These are phyloP conservation scores for Pelagia noctiluca DNA, from an alignment of 30 jellyfish, hydroid and myxozoan genomes.

Conservation along the genomic window DNA sequence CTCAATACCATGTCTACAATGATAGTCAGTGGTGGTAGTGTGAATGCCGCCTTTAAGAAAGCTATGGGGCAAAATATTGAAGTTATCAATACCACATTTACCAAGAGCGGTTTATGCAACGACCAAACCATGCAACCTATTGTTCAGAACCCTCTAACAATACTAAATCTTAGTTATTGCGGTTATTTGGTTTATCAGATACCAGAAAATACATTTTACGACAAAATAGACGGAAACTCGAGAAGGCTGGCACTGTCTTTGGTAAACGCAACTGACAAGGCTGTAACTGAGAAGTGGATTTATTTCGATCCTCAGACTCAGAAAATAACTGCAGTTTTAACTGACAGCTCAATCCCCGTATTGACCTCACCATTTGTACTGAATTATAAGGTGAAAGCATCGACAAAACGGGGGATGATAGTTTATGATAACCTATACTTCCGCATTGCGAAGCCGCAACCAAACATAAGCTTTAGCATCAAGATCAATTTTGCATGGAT, in stretches of 20 bases:
- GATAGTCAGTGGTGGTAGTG: constrained; percentile 32
- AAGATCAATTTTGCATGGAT: constrained; percentile 79
- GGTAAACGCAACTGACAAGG: constrained; percentile 40
- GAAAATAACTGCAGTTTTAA: constrained; percentile 35
- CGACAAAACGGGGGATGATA: constrained; percentile 81
- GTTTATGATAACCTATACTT: constrained; percentile 62
- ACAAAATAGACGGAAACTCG: constrained; percentile 82
- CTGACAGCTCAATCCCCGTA: constrained; percentile 9
- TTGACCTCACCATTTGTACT: constrained; percentile 24
- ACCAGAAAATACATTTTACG: constrained; percentile 84
- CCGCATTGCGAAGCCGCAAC: constrained; percentile 29
- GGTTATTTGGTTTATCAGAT: constrained; percentile 59
- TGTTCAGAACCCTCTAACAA: constrained; percentile 72
- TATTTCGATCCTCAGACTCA: constrained; percentile 65
- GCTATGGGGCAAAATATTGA: constrained; percentile 48
- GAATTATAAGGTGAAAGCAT: constrained; percentile 66
- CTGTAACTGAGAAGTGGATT: constrained; percentile 46
- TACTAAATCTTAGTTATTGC: constrained; percentile 63
- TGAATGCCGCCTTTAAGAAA: constrained; percentile 45
- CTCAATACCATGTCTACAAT: constrained; percentile 9
- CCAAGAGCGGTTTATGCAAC: constrained; percentile 69
- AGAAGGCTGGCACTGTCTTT: constrained; percentile 59
- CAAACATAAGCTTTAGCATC: constrained; percentile 58
- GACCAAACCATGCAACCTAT: constrained; percentile 66
- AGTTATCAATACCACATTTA: constrained; percentile 11